phyloP scores from a whole-genome alignment of 1,140 invertebrate species.

The Listronotus oregonensis region DNA sequence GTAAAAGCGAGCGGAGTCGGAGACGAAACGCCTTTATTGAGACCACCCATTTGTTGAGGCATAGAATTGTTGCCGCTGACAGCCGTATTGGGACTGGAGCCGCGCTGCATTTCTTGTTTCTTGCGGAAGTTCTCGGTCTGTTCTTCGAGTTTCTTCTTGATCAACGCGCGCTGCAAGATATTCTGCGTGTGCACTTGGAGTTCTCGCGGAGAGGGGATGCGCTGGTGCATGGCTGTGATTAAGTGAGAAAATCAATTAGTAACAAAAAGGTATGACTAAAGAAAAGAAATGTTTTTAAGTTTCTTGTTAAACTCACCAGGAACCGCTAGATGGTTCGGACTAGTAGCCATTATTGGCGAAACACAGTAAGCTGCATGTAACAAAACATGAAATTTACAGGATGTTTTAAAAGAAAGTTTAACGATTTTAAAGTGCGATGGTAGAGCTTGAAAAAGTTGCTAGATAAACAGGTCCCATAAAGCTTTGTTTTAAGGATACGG shows the following conservation, averaged over 20 bases:
- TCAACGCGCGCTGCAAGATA: conserved; percentile 80
- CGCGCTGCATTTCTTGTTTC: conserved; percentile 70
- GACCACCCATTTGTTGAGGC: conserved; percentile 5
- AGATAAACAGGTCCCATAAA: neutral
- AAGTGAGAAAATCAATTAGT: conserved; percentile 5
- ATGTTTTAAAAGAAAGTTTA: conserved; percentile 2
- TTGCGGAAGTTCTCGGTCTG: conserved; percentile 81
- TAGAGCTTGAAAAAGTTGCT: neutral
- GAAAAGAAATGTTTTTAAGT: neutral
- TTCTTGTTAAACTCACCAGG: conserved; percentile 51
- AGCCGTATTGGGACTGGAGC: conserved; percentile 48
- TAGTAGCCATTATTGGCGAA: conserved; percentile 67
- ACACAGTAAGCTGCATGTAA: conserved; percentile 71
- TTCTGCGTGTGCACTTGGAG: conserved; percentile 80
- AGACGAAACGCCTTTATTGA: conserved; percentile 57
- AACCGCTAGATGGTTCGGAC: conserved; percentile 66
- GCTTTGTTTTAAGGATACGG: too few species aligned
- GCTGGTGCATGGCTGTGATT: conserved; percentile 64
- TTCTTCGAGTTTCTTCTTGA: conserved; percentile 86
- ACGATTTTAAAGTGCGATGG: neutral
- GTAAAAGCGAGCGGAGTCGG: conserved; percentile 82
- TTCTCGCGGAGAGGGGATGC: conserved; percentile 82
- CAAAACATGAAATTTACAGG: conserved; percentile 7
- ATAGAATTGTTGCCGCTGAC: conserved; percentile 23
- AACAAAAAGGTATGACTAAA: neutral